phyloP scores from a whole-genome alignment of 2,888 invertebrate genomes.

The Melangyna quadrimaculata region DNA sequence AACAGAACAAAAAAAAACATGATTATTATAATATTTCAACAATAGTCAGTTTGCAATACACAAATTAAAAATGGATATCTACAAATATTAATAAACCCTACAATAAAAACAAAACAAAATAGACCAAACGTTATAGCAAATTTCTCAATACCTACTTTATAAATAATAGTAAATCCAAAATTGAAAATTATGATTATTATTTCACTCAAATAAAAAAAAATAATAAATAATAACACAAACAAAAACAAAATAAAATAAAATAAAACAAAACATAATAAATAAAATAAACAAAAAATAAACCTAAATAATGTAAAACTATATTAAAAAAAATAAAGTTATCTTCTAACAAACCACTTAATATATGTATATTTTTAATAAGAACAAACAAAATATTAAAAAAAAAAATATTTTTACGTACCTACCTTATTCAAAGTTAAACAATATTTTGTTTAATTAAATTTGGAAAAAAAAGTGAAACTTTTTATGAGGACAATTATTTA shows the following conservation, averaged over 20 bases:
- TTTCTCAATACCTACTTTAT: not conserved
- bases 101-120: not conserved
- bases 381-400: constrained; percentile 5
- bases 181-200: not conserved
- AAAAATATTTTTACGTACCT: constrained; percentile 50
- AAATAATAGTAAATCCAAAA: not conserved
- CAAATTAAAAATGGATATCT: not conserved
- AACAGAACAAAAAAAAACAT: not conserved
- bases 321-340: not conserved
- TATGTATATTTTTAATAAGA: constrained; percentile 2
- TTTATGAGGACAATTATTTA: constrained; percentile 47
- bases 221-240: not conserved
- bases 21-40: not conserved
- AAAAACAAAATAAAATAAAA: not conserved
- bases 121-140: constrained; percentile 12
- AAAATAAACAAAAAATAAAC: not conserved
- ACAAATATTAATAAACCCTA: not conserved
- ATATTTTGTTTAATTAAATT: constrained; percentile 22
- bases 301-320: not conserved
- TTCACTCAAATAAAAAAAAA: not conserved
- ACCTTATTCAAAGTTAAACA: constrained; percentile 53
- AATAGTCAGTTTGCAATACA: constrained; percentile 15
- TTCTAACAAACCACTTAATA: constrained; percentile 33
- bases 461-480: constrained; percentile 62
- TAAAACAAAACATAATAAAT: not conserved